These are phyloP conservation scores for Austrofundulus limnaeus DNA, from an alignment of 2,113 vertebrate species.

Conservation along the genomic window DNA sequence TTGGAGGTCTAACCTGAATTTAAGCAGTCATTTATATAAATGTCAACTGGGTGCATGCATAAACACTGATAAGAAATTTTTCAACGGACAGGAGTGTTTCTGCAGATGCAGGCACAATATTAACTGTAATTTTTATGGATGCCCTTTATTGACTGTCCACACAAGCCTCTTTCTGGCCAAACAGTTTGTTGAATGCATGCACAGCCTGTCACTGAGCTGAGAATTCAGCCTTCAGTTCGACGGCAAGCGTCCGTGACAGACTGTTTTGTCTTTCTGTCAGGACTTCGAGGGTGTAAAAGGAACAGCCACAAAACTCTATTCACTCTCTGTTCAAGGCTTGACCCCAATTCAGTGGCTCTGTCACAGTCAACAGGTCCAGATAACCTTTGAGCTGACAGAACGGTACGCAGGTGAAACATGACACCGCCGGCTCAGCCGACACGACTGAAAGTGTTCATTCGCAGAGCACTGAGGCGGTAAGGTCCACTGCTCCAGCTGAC, in stretches of 20 bases:
- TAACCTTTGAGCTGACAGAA: constrained; percentile 66
- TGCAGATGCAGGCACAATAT: background rate
- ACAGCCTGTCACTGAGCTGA: constrained; percentile 9
- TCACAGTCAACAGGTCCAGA: constrained; percentile 58
- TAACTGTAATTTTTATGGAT: background rate
- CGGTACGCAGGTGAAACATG: constrained; percentile 50
- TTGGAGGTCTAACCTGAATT: constrained; percentile 21
- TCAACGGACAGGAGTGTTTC: background rate
- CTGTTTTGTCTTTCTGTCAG: constrained; percentile 18
- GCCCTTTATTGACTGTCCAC: constrained; percentile 6
- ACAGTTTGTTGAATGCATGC: constrained; percentile 8
- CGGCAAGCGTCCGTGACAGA: constrained; percentile 30
- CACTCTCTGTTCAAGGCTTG: constrained; percentile 10
- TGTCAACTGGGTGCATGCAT: background rate
- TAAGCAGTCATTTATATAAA: background rate
- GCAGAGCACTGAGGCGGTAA: constrained; percentile 21
- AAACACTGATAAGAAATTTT: background rate
- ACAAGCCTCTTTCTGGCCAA: constrained; percentile 2
- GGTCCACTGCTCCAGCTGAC: constrained; percentile 25
- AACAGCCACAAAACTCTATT: constrained; percentile 15
- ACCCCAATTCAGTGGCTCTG: constrained; percentile 39
- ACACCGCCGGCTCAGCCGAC: constrained; percentile 42
- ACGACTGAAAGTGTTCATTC: constrained; percentile 44
- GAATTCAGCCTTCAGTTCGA: constrained; percentile 28
- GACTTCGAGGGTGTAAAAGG: constrained; percentile 6